These are phyloP conservation scores for Hermaeophaga mercurialis DNA, from an alignment of 2,888 invertebrate species.

Conservation along the genomic window DNA sequence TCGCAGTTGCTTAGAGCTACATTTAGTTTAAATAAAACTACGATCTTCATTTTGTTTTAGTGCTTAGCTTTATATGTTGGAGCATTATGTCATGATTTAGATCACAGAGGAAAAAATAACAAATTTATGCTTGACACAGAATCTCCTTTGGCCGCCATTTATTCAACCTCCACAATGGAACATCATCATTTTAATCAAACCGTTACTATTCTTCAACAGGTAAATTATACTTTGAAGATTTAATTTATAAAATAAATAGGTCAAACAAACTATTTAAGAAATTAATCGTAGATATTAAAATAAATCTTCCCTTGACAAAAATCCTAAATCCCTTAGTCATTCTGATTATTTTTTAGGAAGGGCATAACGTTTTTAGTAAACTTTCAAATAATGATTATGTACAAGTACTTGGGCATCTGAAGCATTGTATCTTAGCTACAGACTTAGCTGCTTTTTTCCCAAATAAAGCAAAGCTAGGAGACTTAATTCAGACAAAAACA, in stretches of 20 bases:
- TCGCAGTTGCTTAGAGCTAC: too few relatives aligned
- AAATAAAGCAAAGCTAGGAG: constrained; percentile 68
- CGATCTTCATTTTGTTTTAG: constrained; percentile 59
- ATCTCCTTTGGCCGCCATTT: constrained; percentile 82
- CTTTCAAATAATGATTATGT: constrained; percentile 75
- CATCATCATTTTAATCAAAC: constrained; percentile 91
- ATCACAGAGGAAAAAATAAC: constrained; percentile 86
- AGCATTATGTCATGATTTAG: constrained; percentile 83
- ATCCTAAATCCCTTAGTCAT: too few relatives aligned
- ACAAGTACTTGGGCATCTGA: constrained; percentile 74
- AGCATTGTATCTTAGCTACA: constrained; percentile 84
- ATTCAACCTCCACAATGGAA: constrained; percentile 85
- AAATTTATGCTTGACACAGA: constrained; percentile 84
- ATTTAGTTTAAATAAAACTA: too few relatives aligned
- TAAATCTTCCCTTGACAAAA: too few relatives aligned
- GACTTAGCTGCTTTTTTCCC: constrained; percentile 83
- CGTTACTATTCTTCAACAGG: constrained; percentile 81
- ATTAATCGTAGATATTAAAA: too few relatives aligned
- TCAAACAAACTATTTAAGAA: too few relatives aligned
- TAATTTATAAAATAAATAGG: constrained; percentile 12
- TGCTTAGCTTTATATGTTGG: constrained; percentile 78
- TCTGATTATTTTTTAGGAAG: constrained; percentile 68
- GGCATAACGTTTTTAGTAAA: constrained; percentile 82
- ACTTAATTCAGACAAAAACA: constrained; percentile 59
- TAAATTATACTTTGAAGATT: constrained; percentile 46